phyloP scores from a whole-genome alignment of 2,113 vertebrate genomes.

The Crotalus tigris region DNA sequence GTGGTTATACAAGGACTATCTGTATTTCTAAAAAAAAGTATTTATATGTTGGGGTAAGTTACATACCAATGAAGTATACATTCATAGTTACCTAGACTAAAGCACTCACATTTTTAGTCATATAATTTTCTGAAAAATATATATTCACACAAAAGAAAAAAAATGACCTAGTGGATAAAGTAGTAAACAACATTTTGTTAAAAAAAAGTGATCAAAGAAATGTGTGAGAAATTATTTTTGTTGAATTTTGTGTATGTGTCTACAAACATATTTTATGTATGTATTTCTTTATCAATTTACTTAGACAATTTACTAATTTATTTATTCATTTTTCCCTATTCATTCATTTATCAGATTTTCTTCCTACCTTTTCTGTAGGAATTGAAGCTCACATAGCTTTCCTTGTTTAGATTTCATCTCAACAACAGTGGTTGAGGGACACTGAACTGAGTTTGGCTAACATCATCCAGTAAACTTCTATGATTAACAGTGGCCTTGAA shows the following conservation, averaged over 20 bases:
- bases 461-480: neutral
- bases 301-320: neutral
- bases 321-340: neutral
- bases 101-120: neutral
- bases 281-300: neutral
- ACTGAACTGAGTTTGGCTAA: neutral
- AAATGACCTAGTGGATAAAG: neutral
- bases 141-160: neutral
- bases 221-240: neutral
- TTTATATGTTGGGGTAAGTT: neutral
- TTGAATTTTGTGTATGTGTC: neutral
- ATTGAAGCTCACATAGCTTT: neutral
- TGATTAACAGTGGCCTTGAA: neutral
- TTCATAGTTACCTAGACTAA: neutral
- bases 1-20: neutral
- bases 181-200: neutral
- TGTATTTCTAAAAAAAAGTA: neutral
- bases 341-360: neutral
- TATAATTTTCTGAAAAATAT: neutral
- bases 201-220: neutral
- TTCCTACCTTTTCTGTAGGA: neutral
- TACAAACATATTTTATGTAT: neutral
- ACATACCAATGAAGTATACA: neutral
- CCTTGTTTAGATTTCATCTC: neutral
- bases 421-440: neutral